Evolutionary conservation across 2,113 vertebrate genomes (phyloP).

Genomic region (Colius striatus): DNA sequence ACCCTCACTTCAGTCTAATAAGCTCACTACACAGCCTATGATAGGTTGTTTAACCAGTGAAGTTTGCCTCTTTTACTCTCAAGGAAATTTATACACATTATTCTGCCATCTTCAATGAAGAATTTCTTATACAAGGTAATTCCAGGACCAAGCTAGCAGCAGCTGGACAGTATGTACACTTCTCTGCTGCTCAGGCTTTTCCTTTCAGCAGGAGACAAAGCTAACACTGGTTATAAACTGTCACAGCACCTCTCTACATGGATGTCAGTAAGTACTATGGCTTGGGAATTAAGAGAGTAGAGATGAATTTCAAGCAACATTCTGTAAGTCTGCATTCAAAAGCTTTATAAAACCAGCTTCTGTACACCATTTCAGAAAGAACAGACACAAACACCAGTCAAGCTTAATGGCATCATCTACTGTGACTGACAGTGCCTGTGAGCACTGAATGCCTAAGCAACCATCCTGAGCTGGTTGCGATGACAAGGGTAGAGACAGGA

Average conservation of each 20-base stretch:
- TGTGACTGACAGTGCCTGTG: not conserved
- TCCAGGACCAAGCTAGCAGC: not conserved
- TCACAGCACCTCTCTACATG: not conserved
- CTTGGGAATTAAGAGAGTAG: not conserved
- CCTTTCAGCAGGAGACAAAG: not conserved
- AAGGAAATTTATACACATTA: not conserved
- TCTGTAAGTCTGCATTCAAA: constrained; percentile 37
- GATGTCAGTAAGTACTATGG: not conserved
- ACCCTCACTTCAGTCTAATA: constrained; percentile 40
- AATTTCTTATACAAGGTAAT: not conserved
- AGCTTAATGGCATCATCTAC: not conserved
- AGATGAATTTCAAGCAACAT: constrained; percentile 22
- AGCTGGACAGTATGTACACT: not conserved
- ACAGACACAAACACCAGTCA: not conserved
- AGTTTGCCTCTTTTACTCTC: not conserved
- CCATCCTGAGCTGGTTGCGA: not conserved
- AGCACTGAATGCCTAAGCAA: not conserved
- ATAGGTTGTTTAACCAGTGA: not conserved
- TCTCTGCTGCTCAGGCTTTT: not conserved
- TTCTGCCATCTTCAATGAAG: not conserved
- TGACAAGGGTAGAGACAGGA: not conserved
- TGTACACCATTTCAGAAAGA: not conserved
- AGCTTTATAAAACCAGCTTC: not conserved
- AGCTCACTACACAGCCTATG: constrained; percentile 22
- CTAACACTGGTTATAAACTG: not conserved